These are phyloP conservation scores for Sardinella longiceps DNA, from an alignment of 2,797 vertebrate species.

Conservation along the genomic window DNA sequence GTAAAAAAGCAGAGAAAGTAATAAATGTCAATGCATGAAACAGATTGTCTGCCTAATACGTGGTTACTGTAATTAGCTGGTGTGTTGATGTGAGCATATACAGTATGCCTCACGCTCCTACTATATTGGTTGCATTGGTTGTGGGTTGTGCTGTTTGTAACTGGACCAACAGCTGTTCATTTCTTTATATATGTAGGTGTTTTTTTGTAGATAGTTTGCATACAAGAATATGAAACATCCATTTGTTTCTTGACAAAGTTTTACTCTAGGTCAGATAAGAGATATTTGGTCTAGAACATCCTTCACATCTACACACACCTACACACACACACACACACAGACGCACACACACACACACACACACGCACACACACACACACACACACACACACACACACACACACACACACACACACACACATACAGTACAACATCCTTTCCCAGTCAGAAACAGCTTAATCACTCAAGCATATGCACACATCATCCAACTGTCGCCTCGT, in stretches of 20 bases:
- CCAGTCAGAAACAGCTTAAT: slow-evolving; percentile 31
- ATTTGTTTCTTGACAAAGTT: slow-evolving; percentile 34
- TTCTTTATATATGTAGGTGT: too few relatives aligned
- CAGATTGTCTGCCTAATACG: too few relatives aligned
- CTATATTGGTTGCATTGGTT: too few relatives aligned
- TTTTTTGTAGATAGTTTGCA: not conserved
- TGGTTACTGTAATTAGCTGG: too few relatives aligned
- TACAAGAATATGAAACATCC: not conserved
- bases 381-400: not conserved
- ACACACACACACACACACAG: not conserved
- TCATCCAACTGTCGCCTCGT: not conserved
- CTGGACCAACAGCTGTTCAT: not conserved
- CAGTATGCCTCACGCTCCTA: too few relatives aligned
- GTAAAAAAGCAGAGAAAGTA: not conserved
- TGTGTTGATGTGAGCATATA: too few relatives aligned
- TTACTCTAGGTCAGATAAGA: too few relatives aligned
- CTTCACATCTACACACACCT: not conserved
- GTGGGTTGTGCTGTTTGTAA: too few relatives aligned
- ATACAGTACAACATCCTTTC: not conserved
- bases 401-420: not conserved
- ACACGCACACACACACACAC: not conserved
- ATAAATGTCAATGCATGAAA: too few relatives aligned
- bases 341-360: not conserved
- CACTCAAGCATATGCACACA: slow-evolving; percentile 35
- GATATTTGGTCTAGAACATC: not conserved